Evolutionary conservation across 35 echinoderm and acorn worm genomes (phyloP).

Genomic region (Apostichopus californicus): DNA sequence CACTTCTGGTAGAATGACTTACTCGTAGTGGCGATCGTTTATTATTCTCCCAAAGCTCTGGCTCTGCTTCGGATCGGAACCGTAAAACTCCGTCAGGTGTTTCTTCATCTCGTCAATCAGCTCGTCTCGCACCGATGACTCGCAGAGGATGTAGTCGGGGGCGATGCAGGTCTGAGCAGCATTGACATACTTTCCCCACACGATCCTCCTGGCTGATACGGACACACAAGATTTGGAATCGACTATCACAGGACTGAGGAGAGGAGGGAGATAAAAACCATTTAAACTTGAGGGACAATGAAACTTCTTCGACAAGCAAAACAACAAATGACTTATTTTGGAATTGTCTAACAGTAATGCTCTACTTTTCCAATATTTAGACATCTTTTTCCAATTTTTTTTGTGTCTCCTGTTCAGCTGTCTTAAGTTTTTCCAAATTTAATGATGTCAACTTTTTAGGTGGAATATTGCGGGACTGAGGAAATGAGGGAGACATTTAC

Average conservation of each 20-base stretch:
- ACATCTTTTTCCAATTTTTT: no score
- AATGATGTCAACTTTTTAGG: no score
- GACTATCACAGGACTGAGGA: slow-evolving; percentile 68
- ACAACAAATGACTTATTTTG: no score
- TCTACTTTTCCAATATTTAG: no score
- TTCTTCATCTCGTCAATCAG: slow-evolving; percentile 54
- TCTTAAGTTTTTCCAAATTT: no score
- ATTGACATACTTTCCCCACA: slow-evolving; percentile 77
- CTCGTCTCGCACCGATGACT: slow-evolving; percentile 51
- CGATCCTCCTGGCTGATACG: slow-evolving; percentile 57
- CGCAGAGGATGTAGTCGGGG: slow-evolving; percentile 88
- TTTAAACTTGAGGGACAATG: no score
- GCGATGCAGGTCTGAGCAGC: slow-evolving; percentile 87
- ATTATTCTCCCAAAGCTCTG: slow-evolving; percentile 71
- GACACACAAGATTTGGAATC: slow-evolving; percentile 60
- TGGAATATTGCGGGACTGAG: no score
- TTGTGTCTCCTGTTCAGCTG: no score
- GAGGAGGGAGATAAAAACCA: not conserved
- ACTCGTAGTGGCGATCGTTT: slow-evolving; percentile 92
- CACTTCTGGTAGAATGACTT: slow-evolving; percentile 19
- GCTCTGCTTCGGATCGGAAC: slow-evolving; percentile 72
- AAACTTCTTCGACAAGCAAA: no score
- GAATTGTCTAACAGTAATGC: no score
- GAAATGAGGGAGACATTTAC: no score
- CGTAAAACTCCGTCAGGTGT: slow-evolving; percentile 67